Evolutionary conservation across 2,113 vertebrate species (phyloP).

Genomic region (Onychorhynchus coronatus): DNA sequence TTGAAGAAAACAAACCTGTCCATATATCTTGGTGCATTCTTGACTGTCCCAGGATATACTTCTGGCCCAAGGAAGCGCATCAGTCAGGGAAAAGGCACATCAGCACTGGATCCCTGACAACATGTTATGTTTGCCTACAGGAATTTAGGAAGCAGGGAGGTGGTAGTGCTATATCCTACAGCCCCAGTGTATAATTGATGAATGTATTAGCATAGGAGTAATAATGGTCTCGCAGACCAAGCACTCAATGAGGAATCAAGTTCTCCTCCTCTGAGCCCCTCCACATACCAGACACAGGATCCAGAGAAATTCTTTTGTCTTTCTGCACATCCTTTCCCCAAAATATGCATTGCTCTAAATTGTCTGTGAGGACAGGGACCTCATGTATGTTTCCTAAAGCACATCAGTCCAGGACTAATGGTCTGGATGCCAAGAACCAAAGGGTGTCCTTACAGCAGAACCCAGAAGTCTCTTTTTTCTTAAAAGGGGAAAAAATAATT

Average conservation of each 20-base stretch:
- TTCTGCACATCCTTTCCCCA: neutral
- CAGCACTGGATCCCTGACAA: neutral
- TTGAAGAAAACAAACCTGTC: neutral
- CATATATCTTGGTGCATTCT: neutral
- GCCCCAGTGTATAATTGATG: neutral
- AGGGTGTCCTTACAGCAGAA: neutral
- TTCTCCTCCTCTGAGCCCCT: neutral
- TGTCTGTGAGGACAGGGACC: neutral
- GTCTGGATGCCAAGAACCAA: neutral
- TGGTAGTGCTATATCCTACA: neutral
- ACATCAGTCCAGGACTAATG: neutral
- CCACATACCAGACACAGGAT: neutral
- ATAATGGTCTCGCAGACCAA: neutral
- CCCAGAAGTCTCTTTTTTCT: slow-evolving; percentile 1
- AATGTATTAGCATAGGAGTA: neutral
- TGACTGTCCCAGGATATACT: neutral
- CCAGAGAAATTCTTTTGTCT: neutral
- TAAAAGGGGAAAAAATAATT: neutral
- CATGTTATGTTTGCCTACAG: neutral
- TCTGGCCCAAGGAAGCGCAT: neutral
- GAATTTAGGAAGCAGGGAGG: neutral
- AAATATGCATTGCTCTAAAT: neutral
- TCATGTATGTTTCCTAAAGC: neutral
- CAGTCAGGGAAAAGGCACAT: neutral
- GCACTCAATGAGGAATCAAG: neutral